phyloP scores from a whole-genome alignment of 2,113 vertebrate genomes.

The Gambusia holbrooki region DNA sequence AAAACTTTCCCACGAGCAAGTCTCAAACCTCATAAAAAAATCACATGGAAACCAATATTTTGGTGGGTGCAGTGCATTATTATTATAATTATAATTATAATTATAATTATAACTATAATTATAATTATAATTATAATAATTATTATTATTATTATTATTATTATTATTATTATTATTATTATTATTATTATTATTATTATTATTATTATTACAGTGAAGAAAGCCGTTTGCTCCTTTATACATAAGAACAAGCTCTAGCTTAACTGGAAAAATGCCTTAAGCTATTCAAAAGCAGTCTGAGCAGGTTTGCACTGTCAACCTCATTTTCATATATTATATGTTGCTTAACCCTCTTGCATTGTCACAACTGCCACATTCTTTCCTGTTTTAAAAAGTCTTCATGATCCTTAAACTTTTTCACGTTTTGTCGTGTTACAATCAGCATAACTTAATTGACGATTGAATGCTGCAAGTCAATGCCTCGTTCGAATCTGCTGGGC shows the following conservation, averaged over 20 bases:
- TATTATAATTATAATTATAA: not conserved
- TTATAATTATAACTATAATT: not conserved
- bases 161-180: not conserved
- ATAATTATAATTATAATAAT: not conserved
- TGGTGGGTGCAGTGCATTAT: not conserved
- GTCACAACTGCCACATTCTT: not conserved
- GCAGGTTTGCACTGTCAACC: not conserved
- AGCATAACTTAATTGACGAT: not conserved
- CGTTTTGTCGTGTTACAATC: too few species aligned
- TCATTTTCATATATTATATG: not conserved
- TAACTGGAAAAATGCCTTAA: not conserved
- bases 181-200: too few species aligned
- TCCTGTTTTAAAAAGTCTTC: not conserved
- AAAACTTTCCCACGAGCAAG: not conserved
- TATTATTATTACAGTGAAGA: not conserved
- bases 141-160: too few species aligned
- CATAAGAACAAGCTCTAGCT: not conserved
- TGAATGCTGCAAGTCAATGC: too few species aligned
- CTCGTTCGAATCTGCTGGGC: too few species aligned
- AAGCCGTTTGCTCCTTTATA: not conserved
- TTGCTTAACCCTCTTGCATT: not conserved
- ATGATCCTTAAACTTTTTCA: not conserved
- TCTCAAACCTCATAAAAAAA: not conserved
- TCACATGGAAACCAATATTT: not conserved
- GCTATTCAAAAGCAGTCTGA: constrained; percentile 2